A percentile compares a stretch with the other conserved stretches of the same genome.
These are phyloP conservation scores for Ovis aries DNA, from an alignment of 2,113 vertebrate species.

Conservation along the genomic window DNA sequence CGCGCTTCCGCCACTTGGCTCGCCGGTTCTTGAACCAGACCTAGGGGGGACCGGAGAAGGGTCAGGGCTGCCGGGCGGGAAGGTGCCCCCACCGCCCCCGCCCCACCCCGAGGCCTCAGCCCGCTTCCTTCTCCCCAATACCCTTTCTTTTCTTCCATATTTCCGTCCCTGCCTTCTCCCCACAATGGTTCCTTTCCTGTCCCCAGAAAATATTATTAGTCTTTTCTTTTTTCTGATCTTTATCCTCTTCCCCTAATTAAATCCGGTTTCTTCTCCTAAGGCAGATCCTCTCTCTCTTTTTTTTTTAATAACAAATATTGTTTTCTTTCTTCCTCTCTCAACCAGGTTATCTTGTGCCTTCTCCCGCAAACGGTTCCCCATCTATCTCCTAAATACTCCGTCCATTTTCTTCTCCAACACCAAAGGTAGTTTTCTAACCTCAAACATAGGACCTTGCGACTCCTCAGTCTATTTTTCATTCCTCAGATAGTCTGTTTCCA, in stretches of 20 bases:
- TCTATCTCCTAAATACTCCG: neutral
- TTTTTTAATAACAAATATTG: neutral
- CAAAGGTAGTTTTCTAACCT: neutral
- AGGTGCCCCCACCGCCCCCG: neutral
- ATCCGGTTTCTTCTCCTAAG: neutral
- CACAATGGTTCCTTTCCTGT: neutral
- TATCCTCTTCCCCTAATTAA: neutral
- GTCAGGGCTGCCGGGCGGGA: constrained; percentile 27
- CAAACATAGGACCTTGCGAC: neutral
- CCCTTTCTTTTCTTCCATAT: neutral
- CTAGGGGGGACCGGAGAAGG: constrained; percentile 72
- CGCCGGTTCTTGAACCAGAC: constrained; percentile 99
- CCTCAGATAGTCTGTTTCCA: neutral
- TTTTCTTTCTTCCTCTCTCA: neutral
- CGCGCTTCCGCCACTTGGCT: constrained; percentile 98
- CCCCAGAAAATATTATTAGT: neutral
- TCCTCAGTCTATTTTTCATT: neutral
- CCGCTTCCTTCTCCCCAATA: neutral
- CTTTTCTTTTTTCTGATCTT: neutral
- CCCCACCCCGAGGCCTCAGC: neutral
- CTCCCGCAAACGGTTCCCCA: neutral
- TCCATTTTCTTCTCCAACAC: neutral
- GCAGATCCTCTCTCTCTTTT: neutral
- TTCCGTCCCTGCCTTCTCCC: neutral
- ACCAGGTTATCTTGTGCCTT: neutral